Conservation (phyloP, 2,888 invertebrate species). For the Ganaspis brasiliensis region DNA sequence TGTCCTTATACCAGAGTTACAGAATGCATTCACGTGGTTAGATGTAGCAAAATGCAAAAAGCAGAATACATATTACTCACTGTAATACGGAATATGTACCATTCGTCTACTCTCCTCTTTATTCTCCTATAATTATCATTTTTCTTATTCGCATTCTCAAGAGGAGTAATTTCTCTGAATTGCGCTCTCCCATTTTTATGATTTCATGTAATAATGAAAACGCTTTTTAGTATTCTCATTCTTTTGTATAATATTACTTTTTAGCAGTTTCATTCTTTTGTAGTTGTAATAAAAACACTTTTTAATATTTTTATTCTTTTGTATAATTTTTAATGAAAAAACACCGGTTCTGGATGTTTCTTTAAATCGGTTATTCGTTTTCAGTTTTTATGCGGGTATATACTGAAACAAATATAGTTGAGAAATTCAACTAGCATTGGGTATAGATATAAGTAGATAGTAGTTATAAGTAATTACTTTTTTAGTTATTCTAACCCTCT, state of each 20-base stretch:
- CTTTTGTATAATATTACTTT: background rate
- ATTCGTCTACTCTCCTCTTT: background rate
- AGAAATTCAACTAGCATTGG: too few species aligned
- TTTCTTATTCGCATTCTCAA: constrained; percentile 9
- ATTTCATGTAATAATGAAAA: background rate
- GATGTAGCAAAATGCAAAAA: constrained; percentile 34
- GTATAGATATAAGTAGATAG: too few species aligned
- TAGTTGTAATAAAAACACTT: too few species aligned
- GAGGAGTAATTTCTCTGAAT: constrained; percentile 4
- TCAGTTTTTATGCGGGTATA: too few species aligned
- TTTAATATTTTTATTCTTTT: too few species aligned
- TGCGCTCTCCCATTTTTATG: background rate
- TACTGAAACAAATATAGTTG: too few species aligned
- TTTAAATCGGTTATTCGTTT: too few species aligned
- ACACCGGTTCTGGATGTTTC: too few species aligned
- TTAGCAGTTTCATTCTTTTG: too few species aligned
- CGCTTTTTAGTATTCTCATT: background rate
- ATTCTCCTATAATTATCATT: background rate
- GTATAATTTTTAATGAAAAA: too few species aligned
- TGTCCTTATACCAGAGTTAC: constrained; percentile 52
- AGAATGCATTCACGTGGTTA: constrained; percentile 48
- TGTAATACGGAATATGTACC: background rate
- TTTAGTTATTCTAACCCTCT: too few species aligned
- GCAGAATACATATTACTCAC: constrained; percentile 3
- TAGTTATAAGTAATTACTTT: too few species aligned